Evolutionary conservation across 2,888 invertebrate species (phyloP).

Genomic region (Gymnoscelis rufifasciata): DNA sequence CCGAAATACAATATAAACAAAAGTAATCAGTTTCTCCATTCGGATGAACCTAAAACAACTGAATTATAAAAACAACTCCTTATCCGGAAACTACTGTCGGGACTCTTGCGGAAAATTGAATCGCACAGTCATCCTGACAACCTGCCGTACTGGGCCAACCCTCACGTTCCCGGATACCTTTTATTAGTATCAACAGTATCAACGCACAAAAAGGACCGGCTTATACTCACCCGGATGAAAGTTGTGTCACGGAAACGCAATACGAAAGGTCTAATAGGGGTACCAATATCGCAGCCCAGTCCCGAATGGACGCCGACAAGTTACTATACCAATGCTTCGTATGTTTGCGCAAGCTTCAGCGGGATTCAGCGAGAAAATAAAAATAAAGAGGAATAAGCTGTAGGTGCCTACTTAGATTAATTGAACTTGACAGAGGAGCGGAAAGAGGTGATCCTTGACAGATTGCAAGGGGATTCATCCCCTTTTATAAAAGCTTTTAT

Average conservation of each 20-base stretch:
- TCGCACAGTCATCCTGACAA: conserved; percentile 44
- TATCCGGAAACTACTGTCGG: conserved; percentile 24
- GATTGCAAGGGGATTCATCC: conserved; percentile 28
- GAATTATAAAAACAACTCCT: conserved; percentile 18
- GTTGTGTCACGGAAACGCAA: conserved; percentile 32
- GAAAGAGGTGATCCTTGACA: conserved; percentile 31
- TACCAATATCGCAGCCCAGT: conserved; percentile 24
- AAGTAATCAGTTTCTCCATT: conserved; percentile 5
- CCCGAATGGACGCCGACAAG: conserved; percentile 22
- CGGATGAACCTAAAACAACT: conserved; percentile 9
- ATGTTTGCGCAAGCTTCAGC: conserved; percentile 21
- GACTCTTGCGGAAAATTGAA: conserved; percentile 55
- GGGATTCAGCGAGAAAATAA: conserved; percentile 14
- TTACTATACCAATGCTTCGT: conserved; percentile 21
- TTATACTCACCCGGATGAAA: conserved; percentile 25
- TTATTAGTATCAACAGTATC: conserved; percentile 37
- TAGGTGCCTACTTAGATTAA: conserved; percentile 27
- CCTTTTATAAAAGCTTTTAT: conserved; percentile 21
- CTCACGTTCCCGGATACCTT: conserved; percentile 38
- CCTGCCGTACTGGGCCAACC: conserved; percentile 32
- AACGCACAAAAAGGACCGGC: conserved; percentile 29
- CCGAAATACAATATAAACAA: conserved; percentile 2
- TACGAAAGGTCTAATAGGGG: conserved; percentile 32
- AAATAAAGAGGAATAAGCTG: conserved; percentile 21
- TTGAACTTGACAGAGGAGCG: conserved; percentile 29